Evolutionary conservation across 92 coral and sea anemone genomes (phyloP).

Genomic region (Umimayanthus chanpuru): DNA sequence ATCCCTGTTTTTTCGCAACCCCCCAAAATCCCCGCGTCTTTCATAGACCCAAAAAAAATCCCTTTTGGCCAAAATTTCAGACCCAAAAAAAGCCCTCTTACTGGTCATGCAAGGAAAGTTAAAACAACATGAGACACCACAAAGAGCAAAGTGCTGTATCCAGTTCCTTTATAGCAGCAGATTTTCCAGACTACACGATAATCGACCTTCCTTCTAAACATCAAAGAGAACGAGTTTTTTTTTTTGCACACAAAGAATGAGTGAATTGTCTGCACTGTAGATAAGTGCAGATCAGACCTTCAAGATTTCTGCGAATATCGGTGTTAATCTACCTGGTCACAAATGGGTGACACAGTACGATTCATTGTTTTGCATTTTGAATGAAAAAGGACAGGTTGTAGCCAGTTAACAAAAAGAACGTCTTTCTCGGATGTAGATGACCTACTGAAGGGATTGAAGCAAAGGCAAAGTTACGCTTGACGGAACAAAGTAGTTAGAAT

Average conservation of each 20-base stretch:
- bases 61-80: no score
- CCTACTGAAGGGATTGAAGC: constrained; percentile 44
- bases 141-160: background rate
- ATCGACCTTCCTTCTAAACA: constrained; percentile 31
- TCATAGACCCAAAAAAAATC: no score
- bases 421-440: constrained; percentile 15
- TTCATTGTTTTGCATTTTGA: constrained; percentile 52
- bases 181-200: constrained; percentile 12
- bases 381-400: constrained; percentile 44
- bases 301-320: constrained; percentile 48
- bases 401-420: constrained; percentile 8
- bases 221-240: constrained; percentile 10
- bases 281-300: constrained; percentile 50
- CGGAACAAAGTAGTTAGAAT: constrained; percentile 17
- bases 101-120: constrained; percentile 22
- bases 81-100: no score
- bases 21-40: no score
- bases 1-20: no score
- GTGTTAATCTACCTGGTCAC: constrained; percentile 11
- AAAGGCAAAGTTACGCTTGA: constrained; percentile 25
- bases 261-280: constrained; percentile 1
- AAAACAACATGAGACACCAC: background rate
- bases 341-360: constrained; percentile 47
- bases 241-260: background rate
- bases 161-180: background rate